Conservation (phyloP, 1,140 invertebrate species). For the Lucilia cuprina region DNA sequence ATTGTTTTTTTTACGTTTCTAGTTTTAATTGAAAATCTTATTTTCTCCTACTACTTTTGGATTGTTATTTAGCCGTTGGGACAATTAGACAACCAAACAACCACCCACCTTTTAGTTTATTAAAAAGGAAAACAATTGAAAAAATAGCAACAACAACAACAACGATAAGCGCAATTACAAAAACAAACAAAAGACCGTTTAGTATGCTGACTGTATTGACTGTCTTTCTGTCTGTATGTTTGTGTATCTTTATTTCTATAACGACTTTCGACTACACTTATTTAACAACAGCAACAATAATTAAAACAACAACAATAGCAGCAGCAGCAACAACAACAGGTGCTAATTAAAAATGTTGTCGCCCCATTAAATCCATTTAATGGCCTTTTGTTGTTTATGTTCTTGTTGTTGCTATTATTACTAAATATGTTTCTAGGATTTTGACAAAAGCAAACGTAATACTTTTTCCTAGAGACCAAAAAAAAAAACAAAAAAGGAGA, state of each 20-base stretch:
- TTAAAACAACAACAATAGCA: not conserved
- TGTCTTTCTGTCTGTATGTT: no score
- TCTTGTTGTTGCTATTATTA: not conserved
- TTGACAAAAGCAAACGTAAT: no score
- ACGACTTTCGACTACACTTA: no score
- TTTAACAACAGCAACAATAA: no score
- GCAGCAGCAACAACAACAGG: conserved; percentile 35
- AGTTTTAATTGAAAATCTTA: not conserved
- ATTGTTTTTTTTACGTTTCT: not conserved
- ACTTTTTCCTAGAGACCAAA: no score
- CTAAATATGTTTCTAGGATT: not conserved
- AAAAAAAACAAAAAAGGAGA: no score
- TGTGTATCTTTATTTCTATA: no score
- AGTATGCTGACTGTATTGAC: no score
- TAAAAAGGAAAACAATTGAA: not conserved
- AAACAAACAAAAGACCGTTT: not conserved
- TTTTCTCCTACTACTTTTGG: no score
- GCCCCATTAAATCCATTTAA: conserved; percentile 38
- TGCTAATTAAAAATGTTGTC: conserved; percentile 38
- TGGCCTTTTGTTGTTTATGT: not conserved
- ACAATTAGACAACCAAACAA: no score
- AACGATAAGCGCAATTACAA: not conserved
- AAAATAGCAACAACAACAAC: not conserved
- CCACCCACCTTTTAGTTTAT: no score
- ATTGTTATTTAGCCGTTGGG: no score